phyloP scores from a whole-genome alignment of 2,797 vertebrate species.

The Apogon talboti region DNA sequence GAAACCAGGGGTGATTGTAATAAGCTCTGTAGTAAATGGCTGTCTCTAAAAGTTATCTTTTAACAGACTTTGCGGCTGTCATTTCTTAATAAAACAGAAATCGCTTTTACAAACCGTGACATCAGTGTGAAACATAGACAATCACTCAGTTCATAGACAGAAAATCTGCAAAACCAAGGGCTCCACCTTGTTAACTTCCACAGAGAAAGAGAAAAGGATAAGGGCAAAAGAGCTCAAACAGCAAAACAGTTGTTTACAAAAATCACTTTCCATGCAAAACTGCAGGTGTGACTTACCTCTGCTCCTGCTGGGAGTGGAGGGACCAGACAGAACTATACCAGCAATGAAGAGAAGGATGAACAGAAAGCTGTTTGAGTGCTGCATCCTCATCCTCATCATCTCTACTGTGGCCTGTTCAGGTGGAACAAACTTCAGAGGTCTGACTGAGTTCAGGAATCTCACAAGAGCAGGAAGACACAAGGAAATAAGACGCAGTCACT shows the following conservation, averaged over 20 bases:
- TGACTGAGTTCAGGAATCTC: slow-evolving; percentile 14
- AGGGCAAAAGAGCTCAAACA: no score
- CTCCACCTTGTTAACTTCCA: no score
- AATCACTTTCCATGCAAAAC: slow-evolving; percentile 4
- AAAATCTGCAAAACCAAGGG: no score
- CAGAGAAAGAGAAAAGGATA: no score
- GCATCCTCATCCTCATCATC: slow-evolving; percentile 59
- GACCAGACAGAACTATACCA: slow-evolving; percentile 70
- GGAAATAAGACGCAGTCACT: slow-evolving; percentile 4
- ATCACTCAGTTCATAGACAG: no score
- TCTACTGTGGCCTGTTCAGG: slow-evolving; percentile 35
- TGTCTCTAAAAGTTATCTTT: no score
- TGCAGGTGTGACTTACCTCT: slow-evolving; percentile 72
- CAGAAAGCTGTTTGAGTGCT: slow-evolving; percentile 55
- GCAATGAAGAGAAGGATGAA: slow-evolving; percentile 66
- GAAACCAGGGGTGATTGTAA: no score
- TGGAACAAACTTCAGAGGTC: slow-evolving; percentile 29
- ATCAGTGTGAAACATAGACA: no score
- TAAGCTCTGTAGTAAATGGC: no score
- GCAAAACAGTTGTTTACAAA: background rate
- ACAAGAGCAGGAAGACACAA: slow-evolving; percentile 20
- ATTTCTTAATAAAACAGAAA: no score
- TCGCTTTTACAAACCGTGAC: no score
- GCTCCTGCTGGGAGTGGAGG: slow-evolving; percentile 60
- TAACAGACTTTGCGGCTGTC: no score